Evolutionary conservation across 2,888 invertebrate species (phyloP), one percentile per base, ranked within the genome.

Genomic region (Helleia helle): DNA sequence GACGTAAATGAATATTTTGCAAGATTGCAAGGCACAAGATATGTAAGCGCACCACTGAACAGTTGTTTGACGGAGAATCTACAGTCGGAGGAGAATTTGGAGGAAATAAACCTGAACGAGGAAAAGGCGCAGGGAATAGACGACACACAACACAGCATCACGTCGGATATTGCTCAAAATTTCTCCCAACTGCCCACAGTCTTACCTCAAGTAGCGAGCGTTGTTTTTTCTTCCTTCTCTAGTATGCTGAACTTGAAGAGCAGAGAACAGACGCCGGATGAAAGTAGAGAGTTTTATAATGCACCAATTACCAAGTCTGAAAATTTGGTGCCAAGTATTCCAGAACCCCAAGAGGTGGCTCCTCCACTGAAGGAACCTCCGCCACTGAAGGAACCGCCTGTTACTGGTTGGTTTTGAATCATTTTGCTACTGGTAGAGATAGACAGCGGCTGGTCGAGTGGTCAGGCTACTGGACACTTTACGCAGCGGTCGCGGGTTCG

Each of bases 221-320:
- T 88, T 6, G 89, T 90, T 0, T 87, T 90, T 48, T 88, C 87
- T 22, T 89, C 90, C 0, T 87, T 88, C 49, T 87, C 88, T 0
- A 87, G 74, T 52, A 87, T 87, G 70, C 52, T 84, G 37, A 81
- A 51, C 40, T 61, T 71, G 56, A 84, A 73, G 50, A 73, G 71
- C 44, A 50, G 73, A 28, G 81, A 80, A 26, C 71, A 64, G 34
- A 72, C 72, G 0, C 73, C 75, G 15, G 77, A 71, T 41, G 66
- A 57, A 1, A 49, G 39, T 30, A 64, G 41, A 43, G 50, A 2
- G 36, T 48, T 30, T 46, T 55, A 46, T 9, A 54, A 59, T 42
- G n/a, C 54, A 17, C 50, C 53, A 38, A 56, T 29, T 44, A 31
- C 15, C 8, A 38, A 11, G 29, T 44, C 50, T 12, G 54, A 56